A percentile compares a stretch with the other conserved stretches of the same genome.
These are phyloP conservation scores for Holothuria leucospilota DNA, from an alignment of 53 echinoderm and acorn worm genomes.

Conservation along the genomic window DNA sequence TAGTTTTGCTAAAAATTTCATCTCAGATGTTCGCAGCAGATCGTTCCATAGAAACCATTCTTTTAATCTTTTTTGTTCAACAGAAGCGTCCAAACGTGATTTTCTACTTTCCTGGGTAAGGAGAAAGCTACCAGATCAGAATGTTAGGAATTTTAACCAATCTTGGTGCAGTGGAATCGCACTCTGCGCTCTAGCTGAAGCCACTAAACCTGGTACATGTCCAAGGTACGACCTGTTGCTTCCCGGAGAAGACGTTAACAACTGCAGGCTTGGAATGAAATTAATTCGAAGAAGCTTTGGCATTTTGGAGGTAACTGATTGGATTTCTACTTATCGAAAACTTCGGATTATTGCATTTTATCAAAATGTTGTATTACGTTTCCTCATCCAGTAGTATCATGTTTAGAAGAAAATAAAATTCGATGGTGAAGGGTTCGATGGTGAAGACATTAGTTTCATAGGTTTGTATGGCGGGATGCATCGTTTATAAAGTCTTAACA, in stretches of 20 bases:
- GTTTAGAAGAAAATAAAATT: too few species aligned
- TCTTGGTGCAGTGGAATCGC: constrained; percentile 78
- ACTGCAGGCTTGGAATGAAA: constrained; percentile 90
- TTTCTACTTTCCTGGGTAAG: constrained; percentile 33
- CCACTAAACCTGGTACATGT: constrained; percentile 75
- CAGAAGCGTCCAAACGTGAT: constrained; percentile 1
- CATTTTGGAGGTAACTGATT: constrained; percentile 73
- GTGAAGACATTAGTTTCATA: too few species aligned
- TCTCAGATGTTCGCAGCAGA: too few species aligned
- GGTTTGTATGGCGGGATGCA: too few species aligned
- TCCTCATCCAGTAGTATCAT: too few species aligned
- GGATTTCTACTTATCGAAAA: background rate
- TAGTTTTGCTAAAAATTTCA: too few species aligned
- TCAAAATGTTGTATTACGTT: too few species aligned
- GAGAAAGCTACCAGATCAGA: constrained; percentile 10
- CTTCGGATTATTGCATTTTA: background rate
- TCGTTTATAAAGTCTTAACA: too few species aligned
- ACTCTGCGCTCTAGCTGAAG: constrained; percentile 80
- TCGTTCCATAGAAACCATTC: background rate
- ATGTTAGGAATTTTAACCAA: constrained; percentile 63
- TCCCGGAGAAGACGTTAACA: constrained; percentile 75
- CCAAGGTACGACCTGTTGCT: constrained; percentile 86
- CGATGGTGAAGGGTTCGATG: too few species aligned
- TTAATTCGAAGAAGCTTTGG: constrained; percentile 74
- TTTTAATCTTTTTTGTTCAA: background rate